Conservation (phyloP, 2,797 vertebrate genomes). For the Sebastolobus alascanus region DNA sequence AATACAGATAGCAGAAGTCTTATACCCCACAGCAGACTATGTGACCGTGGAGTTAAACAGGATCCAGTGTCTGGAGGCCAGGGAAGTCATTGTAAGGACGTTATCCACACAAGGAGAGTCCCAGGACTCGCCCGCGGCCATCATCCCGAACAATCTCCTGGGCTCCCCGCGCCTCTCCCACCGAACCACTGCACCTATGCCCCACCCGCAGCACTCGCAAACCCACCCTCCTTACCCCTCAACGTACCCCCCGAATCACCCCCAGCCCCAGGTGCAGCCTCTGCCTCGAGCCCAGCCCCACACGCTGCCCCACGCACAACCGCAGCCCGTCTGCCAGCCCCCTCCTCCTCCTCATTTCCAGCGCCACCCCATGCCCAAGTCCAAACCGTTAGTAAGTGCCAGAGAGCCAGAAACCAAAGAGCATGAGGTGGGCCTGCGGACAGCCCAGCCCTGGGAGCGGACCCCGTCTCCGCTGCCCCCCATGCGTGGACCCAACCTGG, state of each 20-base stretch:
- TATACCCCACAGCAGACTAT: conserved; percentile 91
- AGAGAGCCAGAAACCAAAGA: conserved; percentile 97
- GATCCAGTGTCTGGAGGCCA: conserved; percentile 92
- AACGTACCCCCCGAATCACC: conserved; percentile 85
- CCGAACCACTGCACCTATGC: conserved; percentile 78
- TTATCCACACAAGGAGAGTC: conserved; percentile 97
- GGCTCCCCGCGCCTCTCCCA: conserved; percentile 86
- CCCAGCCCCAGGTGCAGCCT: conserved; percentile 84
- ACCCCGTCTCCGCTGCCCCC: conserved; percentile 83
- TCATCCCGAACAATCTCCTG: conserved; percentile 92
- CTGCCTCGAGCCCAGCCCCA: conserved; percentile 82
- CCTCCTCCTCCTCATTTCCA: conserved; percentile 88
- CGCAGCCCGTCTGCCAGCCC: conserved; percentile 84
- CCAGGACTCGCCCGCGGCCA: conserved; percentile 88
- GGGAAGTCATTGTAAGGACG: conserved; percentile 92
- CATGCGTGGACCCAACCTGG: conserved; percentile 85
- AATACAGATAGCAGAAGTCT: conserved; percentile 94
- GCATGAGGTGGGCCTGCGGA: conserved; percentile 81
- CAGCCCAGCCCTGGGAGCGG: conserved; percentile 92
- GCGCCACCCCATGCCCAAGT: conserved; percentile 86
- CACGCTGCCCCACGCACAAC: conserved; percentile 84
- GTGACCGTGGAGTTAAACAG: conserved; percentile 89
- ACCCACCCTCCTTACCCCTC: conserved; percentile 84
- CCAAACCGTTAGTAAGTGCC: conserved; percentile 94
- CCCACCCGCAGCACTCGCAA: conserved; percentile 72